Percentiles rank a stretch among this genome's conserved stretches.
Evolutionary conservation across 2,797 vertebrate species (phyloP).

Genomic region (Ctenosaura bakeri): DNA sequence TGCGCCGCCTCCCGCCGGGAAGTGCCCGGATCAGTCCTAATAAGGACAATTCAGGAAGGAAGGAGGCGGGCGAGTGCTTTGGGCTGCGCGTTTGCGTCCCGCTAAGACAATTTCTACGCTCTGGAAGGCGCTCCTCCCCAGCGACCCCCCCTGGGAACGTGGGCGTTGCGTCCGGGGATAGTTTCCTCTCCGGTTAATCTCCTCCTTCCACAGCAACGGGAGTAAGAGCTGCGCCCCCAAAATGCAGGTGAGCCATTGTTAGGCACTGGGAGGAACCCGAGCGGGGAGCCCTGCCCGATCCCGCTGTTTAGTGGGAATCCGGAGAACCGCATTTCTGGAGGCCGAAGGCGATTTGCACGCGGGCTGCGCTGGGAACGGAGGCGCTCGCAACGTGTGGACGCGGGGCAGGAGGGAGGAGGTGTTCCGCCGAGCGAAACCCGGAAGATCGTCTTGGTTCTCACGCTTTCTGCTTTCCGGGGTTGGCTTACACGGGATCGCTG

Average conservation of each 20-base stretch:
- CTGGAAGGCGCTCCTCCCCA: neutral
- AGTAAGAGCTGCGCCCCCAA: neutral
- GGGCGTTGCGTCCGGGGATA: no score
- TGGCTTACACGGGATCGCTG: no score
- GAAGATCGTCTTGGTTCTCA: no score
- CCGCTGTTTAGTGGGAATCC: neutral
- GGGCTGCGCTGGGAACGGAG: neutral
- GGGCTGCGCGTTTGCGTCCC: no score
- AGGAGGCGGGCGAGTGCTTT: neutral
- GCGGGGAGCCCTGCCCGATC: no score
- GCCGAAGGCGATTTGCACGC: neutral
- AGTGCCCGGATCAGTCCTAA: conserved; percentile 22
- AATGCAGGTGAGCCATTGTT: conserved; percentile 42
- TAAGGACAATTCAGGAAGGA: conserved; percentile 24
- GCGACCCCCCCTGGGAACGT: no score
- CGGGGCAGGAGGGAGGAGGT: no score
- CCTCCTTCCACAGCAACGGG: neutral
- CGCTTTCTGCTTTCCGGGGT: no score
- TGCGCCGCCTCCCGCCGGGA: neutral
- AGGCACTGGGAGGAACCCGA: neutral
- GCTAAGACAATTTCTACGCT: no score
- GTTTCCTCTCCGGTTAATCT: fast-evolving
- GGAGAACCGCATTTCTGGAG: neutral
- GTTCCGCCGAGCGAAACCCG: no score
- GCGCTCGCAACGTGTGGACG: no score